phyloP scores from a whole-genome alignment of 2,888 invertebrate genomes.

The Odontothrips loti region DNA sequence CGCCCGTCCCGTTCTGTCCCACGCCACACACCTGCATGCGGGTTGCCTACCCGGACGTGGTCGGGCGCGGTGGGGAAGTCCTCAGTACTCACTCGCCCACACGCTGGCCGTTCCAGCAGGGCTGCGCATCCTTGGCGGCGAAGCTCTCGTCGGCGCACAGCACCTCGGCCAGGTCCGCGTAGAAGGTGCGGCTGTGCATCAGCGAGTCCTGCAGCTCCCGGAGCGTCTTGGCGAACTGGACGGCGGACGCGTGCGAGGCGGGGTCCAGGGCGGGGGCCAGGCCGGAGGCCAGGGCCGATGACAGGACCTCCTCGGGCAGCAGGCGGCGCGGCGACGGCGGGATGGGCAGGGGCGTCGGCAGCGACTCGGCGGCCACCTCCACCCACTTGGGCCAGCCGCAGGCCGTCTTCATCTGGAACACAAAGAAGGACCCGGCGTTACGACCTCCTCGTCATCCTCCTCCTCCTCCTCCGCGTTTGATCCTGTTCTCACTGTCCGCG shows the following conservation, averaged over 20 bases:
- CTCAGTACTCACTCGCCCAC: constrained; percentile 66
- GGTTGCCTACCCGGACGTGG: neutral
- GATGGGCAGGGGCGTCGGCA: neutral
- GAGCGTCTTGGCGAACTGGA: neutral
- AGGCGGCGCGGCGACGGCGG: neutral
- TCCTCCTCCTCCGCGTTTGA: neutral
- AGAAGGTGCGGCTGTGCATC: constrained; percentile 51
- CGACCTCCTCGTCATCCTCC: neutral
- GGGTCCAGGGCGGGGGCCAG: neutral
- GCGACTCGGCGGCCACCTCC: neutral
- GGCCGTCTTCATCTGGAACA: neutral
- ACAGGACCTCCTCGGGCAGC: neutral
- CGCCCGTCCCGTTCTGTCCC: neutral
- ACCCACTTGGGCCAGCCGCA: neutral
- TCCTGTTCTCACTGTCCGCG: neutral
- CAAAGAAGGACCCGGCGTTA: neutral
- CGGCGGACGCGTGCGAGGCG: neutral
- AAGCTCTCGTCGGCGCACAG: constrained; percentile 70
- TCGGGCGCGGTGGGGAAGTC: neutral
- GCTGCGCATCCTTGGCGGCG: constrained; percentile 60
- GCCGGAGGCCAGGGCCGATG: neutral
- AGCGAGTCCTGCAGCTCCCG: constrained; percentile 13
- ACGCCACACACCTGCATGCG: neutral
- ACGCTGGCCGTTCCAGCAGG: constrained; percentile 78
- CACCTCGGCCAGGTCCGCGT: constrained; percentile 73